Evolutionary conservation across 2,113 vertebrate genomes (phyloP).

Genomic region (Panurus biarmicus): DNA sequence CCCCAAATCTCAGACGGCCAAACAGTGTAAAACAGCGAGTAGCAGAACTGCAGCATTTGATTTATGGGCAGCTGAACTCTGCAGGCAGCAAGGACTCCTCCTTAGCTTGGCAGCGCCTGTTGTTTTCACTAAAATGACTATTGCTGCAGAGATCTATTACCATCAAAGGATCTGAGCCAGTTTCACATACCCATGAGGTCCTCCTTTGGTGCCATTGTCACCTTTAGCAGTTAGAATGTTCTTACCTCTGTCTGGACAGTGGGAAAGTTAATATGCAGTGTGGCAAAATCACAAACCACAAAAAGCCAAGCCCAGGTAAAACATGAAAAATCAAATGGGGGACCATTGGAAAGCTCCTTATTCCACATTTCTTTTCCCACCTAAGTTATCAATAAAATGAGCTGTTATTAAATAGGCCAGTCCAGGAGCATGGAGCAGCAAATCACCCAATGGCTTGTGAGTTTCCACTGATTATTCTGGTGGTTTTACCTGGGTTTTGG

Average conservation of each 20-base stretch:
- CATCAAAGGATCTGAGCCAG: background rate
- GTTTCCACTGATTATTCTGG: background rate
- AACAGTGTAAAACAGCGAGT: background rate
- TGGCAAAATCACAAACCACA: background rate
- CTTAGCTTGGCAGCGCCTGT: background rate
- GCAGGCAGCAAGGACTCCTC: background rate
- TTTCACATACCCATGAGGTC: background rate
- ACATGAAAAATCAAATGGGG: background rate
- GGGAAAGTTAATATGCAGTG: background rate
- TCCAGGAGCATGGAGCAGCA: background rate
- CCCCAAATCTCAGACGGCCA: background rate
- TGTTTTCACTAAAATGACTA: background rate
- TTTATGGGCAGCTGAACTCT: slow-evolving; percentile 15
- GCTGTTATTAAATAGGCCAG: background rate
- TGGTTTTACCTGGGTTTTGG: background rate
- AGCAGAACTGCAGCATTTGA: background rate
- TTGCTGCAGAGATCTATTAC: background rate
- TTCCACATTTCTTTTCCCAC: background rate
- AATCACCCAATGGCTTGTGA: background rate
- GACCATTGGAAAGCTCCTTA: background rate
- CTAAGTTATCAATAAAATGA: background rate
- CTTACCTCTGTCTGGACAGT: background rate
- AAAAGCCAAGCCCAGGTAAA: background rate
- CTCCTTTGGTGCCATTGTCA: background rate
- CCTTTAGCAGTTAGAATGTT: background rate